Conservation (phyloP, 2,888 invertebrate genomes). For the Spodoptera littoralis region DNA sequence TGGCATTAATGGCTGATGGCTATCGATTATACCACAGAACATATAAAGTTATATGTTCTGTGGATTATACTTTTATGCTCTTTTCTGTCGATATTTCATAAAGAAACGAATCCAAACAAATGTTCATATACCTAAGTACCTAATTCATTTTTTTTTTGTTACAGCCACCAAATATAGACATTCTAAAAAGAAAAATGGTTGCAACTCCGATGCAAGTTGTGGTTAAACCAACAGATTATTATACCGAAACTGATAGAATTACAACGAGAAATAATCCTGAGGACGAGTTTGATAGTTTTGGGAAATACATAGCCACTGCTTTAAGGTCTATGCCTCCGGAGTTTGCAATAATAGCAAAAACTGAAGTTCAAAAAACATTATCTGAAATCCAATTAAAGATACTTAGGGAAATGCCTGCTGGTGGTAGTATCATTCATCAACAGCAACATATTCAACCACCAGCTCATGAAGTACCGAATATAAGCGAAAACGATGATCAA, state of each 20-base stretch:
- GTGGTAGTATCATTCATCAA: not conserved
- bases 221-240: no score
- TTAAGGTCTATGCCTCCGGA: slow-evolving; percentile 40
- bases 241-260: not conserved
- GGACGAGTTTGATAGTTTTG: slow-evolving; percentile 40
- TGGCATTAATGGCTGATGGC: no score
- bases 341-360: slow-evolving; percentile 39
- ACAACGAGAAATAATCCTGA: not conserved
- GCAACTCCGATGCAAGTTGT: no score
- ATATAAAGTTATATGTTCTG: no score
- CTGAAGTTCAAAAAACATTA: slow-evolving; percentile 36
- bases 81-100: no score
- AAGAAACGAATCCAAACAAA: no score
- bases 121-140: no score
- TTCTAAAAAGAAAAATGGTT: no score
- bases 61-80: no score
- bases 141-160: no score
- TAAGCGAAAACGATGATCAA: slow-evolving; percentile 14
- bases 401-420: slow-evolving; percentile 5
- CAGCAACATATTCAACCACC: not conserved
- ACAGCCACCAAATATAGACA: no score
- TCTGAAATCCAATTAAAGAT: slow-evolving; percentile 39
- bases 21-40: no score
- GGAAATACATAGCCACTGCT: slow-evolving; percentile 38
- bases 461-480: slow-evolving; percentile 1